Conservation (phyloP, 2,113 vertebrate genomes). For the Capreolus pygargus region DNA sequence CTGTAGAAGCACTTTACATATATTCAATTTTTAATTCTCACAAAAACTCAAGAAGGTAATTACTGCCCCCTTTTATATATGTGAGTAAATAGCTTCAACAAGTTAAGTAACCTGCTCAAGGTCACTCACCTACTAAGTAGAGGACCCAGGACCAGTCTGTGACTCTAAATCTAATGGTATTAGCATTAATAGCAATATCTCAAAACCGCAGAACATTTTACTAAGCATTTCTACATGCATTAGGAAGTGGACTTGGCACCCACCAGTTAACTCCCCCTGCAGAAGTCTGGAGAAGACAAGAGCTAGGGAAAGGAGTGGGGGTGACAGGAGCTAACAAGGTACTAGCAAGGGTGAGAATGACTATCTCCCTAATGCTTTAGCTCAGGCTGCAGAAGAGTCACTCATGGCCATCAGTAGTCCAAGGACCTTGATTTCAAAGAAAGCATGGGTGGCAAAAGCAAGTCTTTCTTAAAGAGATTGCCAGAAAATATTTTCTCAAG, state of each 20-base stretch:
- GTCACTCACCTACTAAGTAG: neutral
- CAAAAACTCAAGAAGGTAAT: neutral
- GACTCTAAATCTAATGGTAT: neutral
- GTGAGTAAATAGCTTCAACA: neutral
- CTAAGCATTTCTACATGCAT: neutral
- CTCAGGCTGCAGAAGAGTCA: neutral
- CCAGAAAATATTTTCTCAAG: neutral
- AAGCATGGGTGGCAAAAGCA: neutral
- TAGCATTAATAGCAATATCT: neutral
- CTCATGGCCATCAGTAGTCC: neutral
- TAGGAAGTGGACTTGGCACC: neutral
- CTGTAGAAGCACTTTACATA: neutral
- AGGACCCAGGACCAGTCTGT: neutral
- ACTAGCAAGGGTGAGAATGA: neutral
- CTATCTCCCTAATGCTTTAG: neutral
- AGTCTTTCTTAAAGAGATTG: neutral
- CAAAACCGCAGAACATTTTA: neutral
- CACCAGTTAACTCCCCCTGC: neutral
- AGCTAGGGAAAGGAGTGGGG: neutral
- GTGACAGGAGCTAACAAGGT: neutral
- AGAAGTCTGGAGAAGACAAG: neutral
- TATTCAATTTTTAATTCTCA: neutral
- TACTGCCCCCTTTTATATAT: neutral
- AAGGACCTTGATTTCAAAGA: neutral
- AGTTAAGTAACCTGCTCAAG: neutral